These are phyloP conservation scores for Pseudorectes ferrugineus DNA, from an alignment of 2,113 vertebrate genomes.

Conservation along the genomic window DNA sequence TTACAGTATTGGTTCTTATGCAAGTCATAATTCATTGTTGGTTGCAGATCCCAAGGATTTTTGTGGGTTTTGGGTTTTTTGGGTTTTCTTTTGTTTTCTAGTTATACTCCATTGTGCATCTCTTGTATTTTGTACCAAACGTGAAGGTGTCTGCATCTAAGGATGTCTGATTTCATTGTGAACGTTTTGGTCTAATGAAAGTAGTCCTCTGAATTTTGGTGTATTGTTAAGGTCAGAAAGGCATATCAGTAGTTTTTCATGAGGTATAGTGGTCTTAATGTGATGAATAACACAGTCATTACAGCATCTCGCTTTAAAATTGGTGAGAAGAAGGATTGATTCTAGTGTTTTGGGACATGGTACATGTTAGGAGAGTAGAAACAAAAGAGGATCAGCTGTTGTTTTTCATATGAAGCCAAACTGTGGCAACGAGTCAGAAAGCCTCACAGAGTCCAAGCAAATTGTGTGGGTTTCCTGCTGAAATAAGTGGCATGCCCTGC, in stretches of 20 bases:
- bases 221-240: not conserved
- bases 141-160: not conserved
- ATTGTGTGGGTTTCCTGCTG: not conserved
- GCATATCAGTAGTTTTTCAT: not conserved
- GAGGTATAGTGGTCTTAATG: not conserved
- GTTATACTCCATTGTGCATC: not conserved
- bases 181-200: not conserved
- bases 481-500: not conserved
- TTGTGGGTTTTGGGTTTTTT: not conserved
- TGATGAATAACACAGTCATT: not conserved
- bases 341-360: not conserved
- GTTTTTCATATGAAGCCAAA: not conserved
- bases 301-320: not conserved
- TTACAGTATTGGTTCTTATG: not conserved
- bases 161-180: not conserved
- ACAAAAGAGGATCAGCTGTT: slow-evolving; percentile 4
- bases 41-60: not conserved
- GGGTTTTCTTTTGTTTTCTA: not conserved
- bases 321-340: not conserved
- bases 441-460: not conserved
- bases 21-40: not conserved
- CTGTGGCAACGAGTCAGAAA: not conserved
- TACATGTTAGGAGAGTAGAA: not conserved
- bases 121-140: not conserved
- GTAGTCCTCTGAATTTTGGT: not conserved